phyloP scores from a whole-genome alignment of 2,888 invertebrate species.

The Branchellion lobata region DNA sequence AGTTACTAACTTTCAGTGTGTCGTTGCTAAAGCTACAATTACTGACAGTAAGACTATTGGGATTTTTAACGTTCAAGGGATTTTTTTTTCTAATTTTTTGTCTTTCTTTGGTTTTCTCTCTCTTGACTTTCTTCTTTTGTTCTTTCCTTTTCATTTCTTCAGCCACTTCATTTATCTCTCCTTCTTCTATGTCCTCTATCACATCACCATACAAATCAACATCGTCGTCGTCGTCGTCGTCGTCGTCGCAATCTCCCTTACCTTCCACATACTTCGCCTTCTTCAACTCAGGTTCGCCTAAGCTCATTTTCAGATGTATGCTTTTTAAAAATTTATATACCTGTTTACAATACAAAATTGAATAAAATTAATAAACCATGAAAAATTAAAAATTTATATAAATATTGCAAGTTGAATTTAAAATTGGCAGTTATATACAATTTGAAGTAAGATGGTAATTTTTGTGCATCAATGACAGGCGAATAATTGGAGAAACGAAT shows the following conservation, averaged over 20 bases:
- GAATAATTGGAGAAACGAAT: conserved; percentile 25
- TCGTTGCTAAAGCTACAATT: no score
- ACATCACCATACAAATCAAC: conserved; percentile 5
- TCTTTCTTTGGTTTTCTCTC: no score
- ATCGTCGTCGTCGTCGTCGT: background rate
- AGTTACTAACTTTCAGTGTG: no score
- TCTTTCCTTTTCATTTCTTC: background rate
- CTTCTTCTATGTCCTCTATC: background rate
- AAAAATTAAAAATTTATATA: background rate
- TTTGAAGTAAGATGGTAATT: background rate
- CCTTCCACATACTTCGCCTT: background rate
- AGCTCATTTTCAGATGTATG: background rate
- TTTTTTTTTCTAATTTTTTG: no score
- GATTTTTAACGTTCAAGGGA: no score
- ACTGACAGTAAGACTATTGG: no score
- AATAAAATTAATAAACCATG: no score
- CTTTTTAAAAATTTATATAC: no score
- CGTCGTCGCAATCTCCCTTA: background rate
- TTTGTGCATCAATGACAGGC: conserved; percentile 31
- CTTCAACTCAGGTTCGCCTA: background rate
- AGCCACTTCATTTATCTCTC: background rate
- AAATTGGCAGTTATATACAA: background rate
- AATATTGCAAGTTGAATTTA: background rate
- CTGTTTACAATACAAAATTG: no score
- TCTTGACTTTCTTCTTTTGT: background rate